phyloP scores from a whole-genome alignment of 2,888 invertebrate genomes.

The Drosophila kanekoi region DNA sequence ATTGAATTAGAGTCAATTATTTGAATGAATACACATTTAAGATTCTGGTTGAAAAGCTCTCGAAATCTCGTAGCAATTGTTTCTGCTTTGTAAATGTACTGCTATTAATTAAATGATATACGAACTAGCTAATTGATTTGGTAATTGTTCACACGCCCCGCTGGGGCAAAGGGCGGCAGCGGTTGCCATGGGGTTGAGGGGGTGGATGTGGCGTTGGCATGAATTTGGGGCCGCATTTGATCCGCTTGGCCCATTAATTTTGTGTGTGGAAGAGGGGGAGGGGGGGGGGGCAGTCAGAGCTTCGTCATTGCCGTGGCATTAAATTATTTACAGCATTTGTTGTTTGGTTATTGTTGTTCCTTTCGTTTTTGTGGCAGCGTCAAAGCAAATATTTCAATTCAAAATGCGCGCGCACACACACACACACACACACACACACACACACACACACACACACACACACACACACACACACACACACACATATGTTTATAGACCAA shows the following conservation, averaged over 20 bases:
- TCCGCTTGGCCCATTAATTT: constrained; percentile 30
- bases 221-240: neutral
- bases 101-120: constrained; percentile 31
- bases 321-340: constrained; percentile 46
- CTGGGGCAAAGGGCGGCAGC: neutral
- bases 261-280: no score
- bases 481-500: neutral
- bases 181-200: neutral
- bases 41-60: no score
- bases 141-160: constrained; percentile 50
- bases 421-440: constrained; percentile 18
- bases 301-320: constrained; percentile 47
- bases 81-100: constrained; percentile 7
- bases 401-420: constrained; percentile 26
- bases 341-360: constrained; percentile 23
- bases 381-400: constrained; percentile 65
- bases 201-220: no score
- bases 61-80: constrained; percentile 6
- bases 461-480: constrained; percentile 22
- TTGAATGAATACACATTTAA: no score
- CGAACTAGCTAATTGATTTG: constrained; percentile 50
- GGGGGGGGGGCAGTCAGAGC: constrained; percentile 27
- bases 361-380: constrained; percentile 23
- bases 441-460: constrained; percentile 17
- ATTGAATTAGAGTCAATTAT: no score